A percentile compares a stretch with the other conserved stretches of the same genome.
These are phyloP conservation scores for Poecilia wingei DNA, from an alignment of 2,797 vertebrate genomes.

Conservation along the genomic window DNA sequence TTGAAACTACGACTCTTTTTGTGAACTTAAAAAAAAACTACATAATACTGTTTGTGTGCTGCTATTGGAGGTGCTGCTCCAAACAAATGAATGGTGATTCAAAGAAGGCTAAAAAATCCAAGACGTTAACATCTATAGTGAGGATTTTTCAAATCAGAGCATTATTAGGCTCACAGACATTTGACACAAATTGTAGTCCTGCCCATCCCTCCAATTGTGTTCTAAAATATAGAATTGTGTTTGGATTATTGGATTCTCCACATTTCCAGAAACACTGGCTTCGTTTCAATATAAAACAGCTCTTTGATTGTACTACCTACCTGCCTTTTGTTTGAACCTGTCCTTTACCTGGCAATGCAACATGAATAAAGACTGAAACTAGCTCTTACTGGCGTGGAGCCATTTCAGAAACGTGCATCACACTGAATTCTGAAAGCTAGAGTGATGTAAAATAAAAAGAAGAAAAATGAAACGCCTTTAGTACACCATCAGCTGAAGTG, in stretches of 20 bases:
- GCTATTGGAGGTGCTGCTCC: not conserved
- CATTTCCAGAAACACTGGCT: not conserved
- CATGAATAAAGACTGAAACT: not conserved
- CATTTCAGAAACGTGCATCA: not conserved
- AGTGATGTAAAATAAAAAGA: not conserved
- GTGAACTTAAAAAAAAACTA: not conserved
- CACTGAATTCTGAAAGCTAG: not conserved
- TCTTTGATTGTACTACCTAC: not conserved
- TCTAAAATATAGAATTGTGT: too few species aligned
- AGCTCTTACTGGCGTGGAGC: not conserved
- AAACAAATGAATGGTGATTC: not conserved
- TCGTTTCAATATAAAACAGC: not conserved
- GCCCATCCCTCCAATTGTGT: too few species aligned
- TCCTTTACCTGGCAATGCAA: not conserved
- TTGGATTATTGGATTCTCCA: too few species aligned
- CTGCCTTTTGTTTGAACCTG: not conserved
- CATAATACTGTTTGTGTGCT: not conserved
- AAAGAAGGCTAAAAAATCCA: not conserved
- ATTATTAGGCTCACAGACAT: not conserved
- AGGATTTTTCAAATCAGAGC: not conserved
- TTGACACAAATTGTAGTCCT: not conserved
- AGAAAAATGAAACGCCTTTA: too few species aligned
- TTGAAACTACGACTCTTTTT: not conserved
- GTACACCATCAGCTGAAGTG: not conserved
- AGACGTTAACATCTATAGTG: not conserved